These are phyloP conservation scores for Teinopalpus imperialis DNA, from an alignment of 2,888 invertebrate species.

Conservation along the genomic window DNA sequence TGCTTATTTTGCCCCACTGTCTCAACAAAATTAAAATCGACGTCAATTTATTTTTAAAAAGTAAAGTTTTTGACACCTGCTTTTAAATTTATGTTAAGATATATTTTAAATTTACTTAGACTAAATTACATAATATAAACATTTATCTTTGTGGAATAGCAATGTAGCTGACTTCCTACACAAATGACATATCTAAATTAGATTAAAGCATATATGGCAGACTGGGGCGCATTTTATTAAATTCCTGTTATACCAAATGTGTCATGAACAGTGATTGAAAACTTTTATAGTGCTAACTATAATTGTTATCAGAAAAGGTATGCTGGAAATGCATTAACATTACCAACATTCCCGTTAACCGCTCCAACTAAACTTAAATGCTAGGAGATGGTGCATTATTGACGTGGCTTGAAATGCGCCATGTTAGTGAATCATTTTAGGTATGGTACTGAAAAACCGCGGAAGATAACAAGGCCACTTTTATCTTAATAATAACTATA, in stretches of 20 bases:
- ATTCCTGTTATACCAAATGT: slow-evolving; percentile 1
- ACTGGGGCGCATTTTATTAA: background rate
- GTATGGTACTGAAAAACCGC: slow-evolving; percentile 4
- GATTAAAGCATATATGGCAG: background rate
- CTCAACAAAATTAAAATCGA: too few relatives aligned
- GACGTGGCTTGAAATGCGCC: background rate
- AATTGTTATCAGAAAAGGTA: too few relatives aligned
- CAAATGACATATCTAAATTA: background rate
- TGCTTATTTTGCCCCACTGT: too few relatives aligned
- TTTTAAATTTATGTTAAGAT: too few relatives aligned
- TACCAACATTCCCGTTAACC: too few relatives aligned
- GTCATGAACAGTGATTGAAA: background rate
- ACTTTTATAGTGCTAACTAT: background rate
- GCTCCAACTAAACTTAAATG: too few relatives aligned
- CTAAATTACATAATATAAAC: too few relatives aligned
- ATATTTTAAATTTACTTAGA: too few relatives aligned
- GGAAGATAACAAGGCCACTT: slow-evolving; percentile 2
- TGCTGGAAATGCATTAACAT: too few relatives aligned
- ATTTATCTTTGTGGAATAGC: background rate
- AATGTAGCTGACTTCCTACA: background rate
- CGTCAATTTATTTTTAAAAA: too few relatives aligned
- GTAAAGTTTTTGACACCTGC: too few relatives aligned
- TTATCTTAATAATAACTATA: background rate
- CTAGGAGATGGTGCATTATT: too few relatives aligned
- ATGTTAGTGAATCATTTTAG: background rate